Evolutionary conservation across 2,797 vertebrate genomes (phyloP).

Genomic region (Lophura swinhoii): DNA sequence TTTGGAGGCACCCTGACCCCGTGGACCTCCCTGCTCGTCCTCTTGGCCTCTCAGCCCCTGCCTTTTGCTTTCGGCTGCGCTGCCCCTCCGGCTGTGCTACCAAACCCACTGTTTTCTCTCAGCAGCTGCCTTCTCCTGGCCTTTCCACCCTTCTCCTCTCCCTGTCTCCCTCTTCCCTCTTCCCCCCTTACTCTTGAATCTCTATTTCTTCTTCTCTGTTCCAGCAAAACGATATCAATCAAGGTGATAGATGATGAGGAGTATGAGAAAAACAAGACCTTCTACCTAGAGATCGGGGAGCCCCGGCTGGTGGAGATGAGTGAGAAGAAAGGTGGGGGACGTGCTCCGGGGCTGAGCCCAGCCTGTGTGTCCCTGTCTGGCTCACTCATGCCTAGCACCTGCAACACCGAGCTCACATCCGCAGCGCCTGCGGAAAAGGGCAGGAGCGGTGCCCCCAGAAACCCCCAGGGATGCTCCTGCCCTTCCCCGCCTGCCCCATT

Average conservation of each 20-base stretch:
- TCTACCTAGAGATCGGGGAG: conserved; percentile 94
- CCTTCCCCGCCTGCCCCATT: neutral
- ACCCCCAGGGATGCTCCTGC: neutral
- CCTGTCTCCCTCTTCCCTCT: conserved; percentile 36
- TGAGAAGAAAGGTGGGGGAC: conserved; percentile 96
- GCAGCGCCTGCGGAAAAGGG: conserved; percentile 74
- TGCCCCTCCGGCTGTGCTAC: conserved; percentile 10
- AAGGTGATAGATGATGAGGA: conserved; percentile 98
- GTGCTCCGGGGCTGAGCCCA: conserved; percentile 76
- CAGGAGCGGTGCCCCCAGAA: conserved; percentile 17
- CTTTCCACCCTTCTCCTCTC: conserved; percentile 38
- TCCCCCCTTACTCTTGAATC: conserved; percentile 78
- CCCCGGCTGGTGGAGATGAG: conserved; percentile 97
- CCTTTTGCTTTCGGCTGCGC: conserved; percentile 8
- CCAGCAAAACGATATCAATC: conserved; percentile 95
- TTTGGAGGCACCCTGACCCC: neutral
- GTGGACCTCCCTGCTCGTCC: fast-evolving
- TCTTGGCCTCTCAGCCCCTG: neutral
- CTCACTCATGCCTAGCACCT: conserved; percentile 78
- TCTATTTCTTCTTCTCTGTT: conserved; percentile 86
- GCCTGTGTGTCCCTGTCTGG: conserved; percentile 78
- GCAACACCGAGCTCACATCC: conserved; percentile 76
- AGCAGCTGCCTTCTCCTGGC: conserved; percentile 3
- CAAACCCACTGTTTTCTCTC: neutral
- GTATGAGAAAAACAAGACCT: conserved; percentile 99